These are phyloP conservation scores for Hemithea aestivaria DNA, from an alignment of 2,888 invertebrate genomes.

Conservation along the genomic window DNA sequence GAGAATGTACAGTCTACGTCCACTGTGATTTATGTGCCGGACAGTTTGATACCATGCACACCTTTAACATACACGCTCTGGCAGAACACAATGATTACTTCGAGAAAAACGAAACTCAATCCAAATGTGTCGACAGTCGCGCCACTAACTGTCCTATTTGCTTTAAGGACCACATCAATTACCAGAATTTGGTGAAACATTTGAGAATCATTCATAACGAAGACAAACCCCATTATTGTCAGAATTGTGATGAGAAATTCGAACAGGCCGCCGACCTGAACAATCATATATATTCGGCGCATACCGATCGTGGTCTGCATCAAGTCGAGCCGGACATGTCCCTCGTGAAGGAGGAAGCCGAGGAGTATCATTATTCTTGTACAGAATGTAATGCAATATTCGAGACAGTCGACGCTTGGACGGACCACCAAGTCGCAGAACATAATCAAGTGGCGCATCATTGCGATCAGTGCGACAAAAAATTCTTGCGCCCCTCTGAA, in stretches of 20 bases:
- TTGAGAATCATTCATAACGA: slow-evolving; percentile 71
- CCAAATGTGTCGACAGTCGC: slow-evolving; percentile 67
- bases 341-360: slow-evolving; percentile 70
- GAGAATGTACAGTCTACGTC: slow-evolving; percentile 80
- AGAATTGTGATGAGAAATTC: slow-evolving; percentile 79
- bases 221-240: slow-evolving; percentile 76
- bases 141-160: slow-evolving; percentile 77
- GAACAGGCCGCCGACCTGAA: slow-evolving; percentile 76
- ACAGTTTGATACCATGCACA: slow-evolving; percentile 65
- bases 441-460: slow-evolving; percentile 76
- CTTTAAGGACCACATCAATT: slow-evolving; percentile 74
- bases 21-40: slow-evolving; percentile 73
- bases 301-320: slow-evolving; percentile 67
- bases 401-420: slow-evolving; percentile 77
- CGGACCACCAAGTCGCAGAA: slow-evolving; percentile 76
- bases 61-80: slow-evolving; percentile 72
- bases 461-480: slow-evolving; percentile 82
- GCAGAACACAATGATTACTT: slow-evolving; percentile 65
- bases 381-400: slow-evolving; percentile 81
- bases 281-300: slow-evolving; percentile 79
- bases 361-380: slow-evolving; percentile 78
- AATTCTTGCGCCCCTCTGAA: slow-evolving; percentile 79
- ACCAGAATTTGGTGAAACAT: slow-evolving; percentile 79
- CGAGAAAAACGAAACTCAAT: slow-evolving; percentile 60
- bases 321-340: slow-evolving; percentile 60